phyloP scores from a whole-genome alignment of 1,140 invertebrate species.

The Leptopilina clavipes region DNA sequence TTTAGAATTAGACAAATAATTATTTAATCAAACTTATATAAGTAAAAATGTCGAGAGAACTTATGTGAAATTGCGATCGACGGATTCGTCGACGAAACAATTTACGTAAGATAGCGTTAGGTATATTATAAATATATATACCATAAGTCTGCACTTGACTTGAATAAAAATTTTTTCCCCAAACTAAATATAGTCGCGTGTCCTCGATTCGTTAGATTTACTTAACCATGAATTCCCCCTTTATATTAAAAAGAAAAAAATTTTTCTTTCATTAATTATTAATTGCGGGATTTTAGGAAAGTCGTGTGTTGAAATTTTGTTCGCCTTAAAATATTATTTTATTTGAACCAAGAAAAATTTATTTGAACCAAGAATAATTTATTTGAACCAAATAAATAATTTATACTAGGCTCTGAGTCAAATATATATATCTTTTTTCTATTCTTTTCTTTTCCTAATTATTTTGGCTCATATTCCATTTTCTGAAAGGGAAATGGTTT shows the following conservation, averaged over 20 bases:
- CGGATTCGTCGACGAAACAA: neutral
- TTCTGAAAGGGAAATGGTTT: constrained; percentile 42
- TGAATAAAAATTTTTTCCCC: constrained; percentile 2
- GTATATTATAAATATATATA: neutral
- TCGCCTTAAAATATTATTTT: neutral
- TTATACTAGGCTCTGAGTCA: too few relatives aligned
- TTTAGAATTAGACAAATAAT: too few relatives aligned
- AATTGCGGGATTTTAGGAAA: neutral
- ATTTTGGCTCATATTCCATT: neutral
- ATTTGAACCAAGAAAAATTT: too few relatives aligned
- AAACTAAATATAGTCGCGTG: constrained; percentile 14
- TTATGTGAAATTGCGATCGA: neutral
- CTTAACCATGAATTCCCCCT: constrained; percentile 1
- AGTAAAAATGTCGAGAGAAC: too few relatives aligned
- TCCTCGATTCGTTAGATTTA: neutral
- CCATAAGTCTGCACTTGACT: constrained; percentile 16
- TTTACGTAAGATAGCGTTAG: neutral
- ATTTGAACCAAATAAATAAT: too few relatives aligned
- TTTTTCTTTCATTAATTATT: neutral
- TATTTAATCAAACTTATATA: too few relatives aligned
- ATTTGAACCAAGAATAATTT: too few relatives aligned
- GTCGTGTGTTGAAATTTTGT: too few relatives aligned
- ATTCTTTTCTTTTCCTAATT: neutral
- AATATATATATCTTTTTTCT: too few relatives aligned
- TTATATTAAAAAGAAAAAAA: neutral